These are phyloP conservation scores for Melinaea menophilus DNA, from an alignment of 2,888 invertebrate species.

Conservation along the genomic window DNA sequence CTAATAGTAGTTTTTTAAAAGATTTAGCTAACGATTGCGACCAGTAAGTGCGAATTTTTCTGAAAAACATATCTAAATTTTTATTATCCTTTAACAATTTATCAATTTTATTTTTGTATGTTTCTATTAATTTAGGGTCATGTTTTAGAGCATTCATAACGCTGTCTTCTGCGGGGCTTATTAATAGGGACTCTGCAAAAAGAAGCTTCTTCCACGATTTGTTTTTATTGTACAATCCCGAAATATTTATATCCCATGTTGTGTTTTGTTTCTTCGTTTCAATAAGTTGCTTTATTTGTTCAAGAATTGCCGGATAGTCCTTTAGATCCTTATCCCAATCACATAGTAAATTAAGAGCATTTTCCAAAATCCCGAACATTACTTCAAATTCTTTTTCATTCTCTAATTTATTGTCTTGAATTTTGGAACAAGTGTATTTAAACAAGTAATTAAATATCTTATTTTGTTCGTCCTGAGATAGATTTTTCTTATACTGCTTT, in stretches of 20 bases:
- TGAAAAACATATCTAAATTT: constrained; percentile 40
- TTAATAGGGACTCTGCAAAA: constrained; percentile 52
- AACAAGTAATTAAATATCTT: constrained; percentile 52
- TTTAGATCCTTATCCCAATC: constrained; percentile 52
- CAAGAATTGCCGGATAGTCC: constrained; percentile 39
- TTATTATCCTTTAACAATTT: constrained; percentile 41
- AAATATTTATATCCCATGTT: constrained; percentile 37
- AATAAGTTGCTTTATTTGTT: constrained; percentile 44
- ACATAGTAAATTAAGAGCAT: constrained; percentile 40
- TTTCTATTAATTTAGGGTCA: constrained; percentile 47
- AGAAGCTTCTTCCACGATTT: constrained; percentile 53
- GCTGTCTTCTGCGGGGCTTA: constrained; percentile 42
- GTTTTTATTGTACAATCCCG: constrained; percentile 45
- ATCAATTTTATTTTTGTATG: constrained; percentile 39
- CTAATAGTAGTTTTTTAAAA: constrained; percentile 41
- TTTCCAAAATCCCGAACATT: constrained; percentile 32
- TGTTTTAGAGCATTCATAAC: constrained; percentile 60
- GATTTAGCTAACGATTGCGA: constrained; percentile 44
- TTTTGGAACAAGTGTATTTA: constrained; percentile 34
- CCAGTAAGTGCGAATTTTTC: constrained; percentile 58
- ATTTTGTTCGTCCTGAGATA: constrained; percentile 42
- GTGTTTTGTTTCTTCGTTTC: constrained; percentile 39
- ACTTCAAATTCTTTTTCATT: constrained; percentile 38
- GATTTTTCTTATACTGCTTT: constrained; percentile 37
- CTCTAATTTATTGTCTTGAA: constrained; percentile 35